phyloP scores from a whole-genome alignment of 2,888 invertebrate genomes.

The Odontomyia ornata region DNA sequence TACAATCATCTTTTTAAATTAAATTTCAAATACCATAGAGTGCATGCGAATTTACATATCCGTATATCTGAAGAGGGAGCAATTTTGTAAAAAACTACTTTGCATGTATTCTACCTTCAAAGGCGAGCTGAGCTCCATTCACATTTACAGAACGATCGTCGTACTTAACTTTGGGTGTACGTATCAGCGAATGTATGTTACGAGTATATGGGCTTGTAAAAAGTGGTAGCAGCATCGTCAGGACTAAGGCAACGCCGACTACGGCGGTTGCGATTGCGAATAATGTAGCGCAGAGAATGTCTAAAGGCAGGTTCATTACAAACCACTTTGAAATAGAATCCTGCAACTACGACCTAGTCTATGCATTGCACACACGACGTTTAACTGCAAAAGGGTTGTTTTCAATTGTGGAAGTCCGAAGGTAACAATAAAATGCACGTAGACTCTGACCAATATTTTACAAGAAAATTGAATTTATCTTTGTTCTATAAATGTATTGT shows the following conservation, averaged over 20 bases:
- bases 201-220: background rate
- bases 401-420: conserved; percentile 20
- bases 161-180: background rate
- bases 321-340: conserved; percentile 29
- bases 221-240: background rate
- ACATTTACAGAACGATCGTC: background rate
- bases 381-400: conserved; percentile 23
- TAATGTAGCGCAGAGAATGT: conserved; percentile 28
- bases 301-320: conserved; percentile 28
- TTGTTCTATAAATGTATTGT: background rate
- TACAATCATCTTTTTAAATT: conserved; percentile 40
- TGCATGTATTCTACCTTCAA: conserved; percentile 25
- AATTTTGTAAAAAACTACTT: conserved; percentile 32
- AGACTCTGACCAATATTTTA: conserved; percentile 36
- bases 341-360: conserved; percentile 6
- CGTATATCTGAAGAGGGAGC: conserved; percentile 25
- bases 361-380: background rate
- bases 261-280: background rate
- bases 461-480: conserved; percentile 40
- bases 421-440: conserved; percentile 38
- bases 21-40: conserved; percentile 37
- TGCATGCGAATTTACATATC: conserved; percentile 36
- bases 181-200: background rate
- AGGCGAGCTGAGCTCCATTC: background rate
- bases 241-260: background rate